Evolutionary conservation across 2,888 invertebrate genomes (phyloP), one percentile per base, ranked within the genome.

Genomic region (Protophormia terraenovae): DNA sequence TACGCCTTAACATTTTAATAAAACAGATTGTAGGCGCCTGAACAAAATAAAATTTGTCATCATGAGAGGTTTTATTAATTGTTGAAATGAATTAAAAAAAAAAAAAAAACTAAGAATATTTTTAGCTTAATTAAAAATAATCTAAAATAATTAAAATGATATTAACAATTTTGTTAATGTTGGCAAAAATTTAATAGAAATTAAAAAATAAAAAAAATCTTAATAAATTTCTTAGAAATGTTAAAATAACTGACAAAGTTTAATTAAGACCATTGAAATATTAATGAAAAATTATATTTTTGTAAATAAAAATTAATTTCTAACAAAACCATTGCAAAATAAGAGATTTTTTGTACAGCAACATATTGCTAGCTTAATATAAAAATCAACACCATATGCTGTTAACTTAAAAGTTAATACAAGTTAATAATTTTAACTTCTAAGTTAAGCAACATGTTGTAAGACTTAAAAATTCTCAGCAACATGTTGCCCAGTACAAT

Each of bases 1-100:
- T 58, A 66, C 47, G 80, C 55, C 55, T 73, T 27, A 58, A 47
- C 45, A 47, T 80, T 80, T 73, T 19, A 55, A 77, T 47, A 73
- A n/a, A 64, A 73, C 58, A 73, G 66, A 73, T 66, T 35, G 80
- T 80, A 73, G 80, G 80, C 80, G 80, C 80, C 73, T 60, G 35
- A 47, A 58, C 27, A 55, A 73, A 80, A 66, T 19, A 16, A 73
- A 73, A 73, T 80, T 73, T 73, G 80, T 80, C 73, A 80, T 80
- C 35, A 29, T 73, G 22, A 55, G 66, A 55, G 66, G 35, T 64
- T 66, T 80, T 41, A 66, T 73, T 73, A 80, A 80, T 47, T 80
- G 80, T 66, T 73, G 4, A 1, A n/a, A 0, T 24, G 60, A 19
- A 50, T 22, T 16, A 41, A 41, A 3, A 29, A 29, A 58, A 19